phyloP scores from a whole-genome alignment of 2,888 invertebrate genomes.

The Coecobrya sp. region DNA sequence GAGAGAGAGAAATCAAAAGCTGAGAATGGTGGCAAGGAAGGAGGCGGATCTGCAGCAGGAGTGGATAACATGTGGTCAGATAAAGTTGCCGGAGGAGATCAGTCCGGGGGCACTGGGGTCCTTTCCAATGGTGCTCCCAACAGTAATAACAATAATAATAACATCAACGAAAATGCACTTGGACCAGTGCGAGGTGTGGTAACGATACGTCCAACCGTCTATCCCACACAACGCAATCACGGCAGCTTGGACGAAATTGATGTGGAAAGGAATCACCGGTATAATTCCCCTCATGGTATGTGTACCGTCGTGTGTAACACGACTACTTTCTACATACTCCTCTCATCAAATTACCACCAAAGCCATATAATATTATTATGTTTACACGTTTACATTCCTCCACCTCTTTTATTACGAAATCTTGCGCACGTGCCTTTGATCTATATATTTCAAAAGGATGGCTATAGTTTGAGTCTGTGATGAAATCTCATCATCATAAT shows the following conservation, averaged over 20 bases:
- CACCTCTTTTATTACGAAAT: neutral
- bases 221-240: constrained; percentile 83
- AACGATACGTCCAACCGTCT: constrained; percentile 82
- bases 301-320: neutral
- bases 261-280: constrained; percentile 77
- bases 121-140: constrained; percentile 47
- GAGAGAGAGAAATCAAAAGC: constrained; percentile 84
- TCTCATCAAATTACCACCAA: neutral
- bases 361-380: neutral
- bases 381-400: neutral
- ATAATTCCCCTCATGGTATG: constrained; percentile 80
- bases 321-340: neutral
- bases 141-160: constrained; percentile 56
- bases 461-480: neutral
- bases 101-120: constrained; percentile 29
- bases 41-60: constrained; percentile 35
- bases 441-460: neutral
- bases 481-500: constrained; percentile 47
- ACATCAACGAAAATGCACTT: constrained; percentile 76
- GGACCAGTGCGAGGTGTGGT: constrained; percentile 82
- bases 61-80: constrained; percentile 85
- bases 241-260: constrained; percentile 81
- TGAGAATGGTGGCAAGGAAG: constrained; percentile 58
- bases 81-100: constrained; percentile 81
- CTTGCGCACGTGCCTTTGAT: neutral